Conservation (phyloP, 2,888 invertebrate genomes). For the Cheiracanthium punctorium region DNA sequence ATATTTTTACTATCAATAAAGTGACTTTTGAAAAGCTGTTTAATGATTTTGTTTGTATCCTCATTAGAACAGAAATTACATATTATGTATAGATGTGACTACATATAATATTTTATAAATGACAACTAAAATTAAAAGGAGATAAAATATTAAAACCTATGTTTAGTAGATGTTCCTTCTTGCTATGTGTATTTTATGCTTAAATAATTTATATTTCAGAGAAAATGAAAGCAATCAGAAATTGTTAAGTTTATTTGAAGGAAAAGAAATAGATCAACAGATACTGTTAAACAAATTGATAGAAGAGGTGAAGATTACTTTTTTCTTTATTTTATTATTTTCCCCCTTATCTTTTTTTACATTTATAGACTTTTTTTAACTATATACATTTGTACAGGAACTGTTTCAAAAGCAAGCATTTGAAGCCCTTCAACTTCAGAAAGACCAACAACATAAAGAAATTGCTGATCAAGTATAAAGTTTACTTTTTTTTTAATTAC, state of each 20-base stretch:
- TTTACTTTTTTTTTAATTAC: too few species aligned
- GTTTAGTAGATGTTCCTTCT: too few species aligned
- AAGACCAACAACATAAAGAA: constrained; percentile 57
- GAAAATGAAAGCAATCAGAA: constrained; percentile 49
- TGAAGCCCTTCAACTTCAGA: constrained; percentile 59
- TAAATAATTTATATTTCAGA: constrained; percentile 25
- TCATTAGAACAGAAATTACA: too few species aligned
- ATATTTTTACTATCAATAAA: too few species aligned
- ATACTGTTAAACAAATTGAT: constrained; percentile 46
- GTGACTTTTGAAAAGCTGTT: too few species aligned
- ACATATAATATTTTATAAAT: too few species aligned
- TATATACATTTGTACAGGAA: constrained; percentile 44
- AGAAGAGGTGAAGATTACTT: constrained; percentile 47
- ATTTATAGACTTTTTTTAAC: background rate
- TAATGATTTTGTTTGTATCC: too few species aligned
- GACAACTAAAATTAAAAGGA: too few species aligned
- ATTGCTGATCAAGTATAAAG: constrained; percentile 56
- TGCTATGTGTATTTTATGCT: too few species aligned
- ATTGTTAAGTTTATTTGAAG: constrained; percentile 47
- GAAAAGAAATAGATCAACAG: constrained; percentile 64
- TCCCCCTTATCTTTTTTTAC: background rate
- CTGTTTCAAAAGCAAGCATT: constrained; percentile 67
- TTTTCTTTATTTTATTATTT: background rate
- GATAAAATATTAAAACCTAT: too few species aligned
- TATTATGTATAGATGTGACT: too few species aligned